Evolutionary conservation across 2,888 invertebrate species (phyloP).

Genomic region (Abrostola triplasia): DNA sequence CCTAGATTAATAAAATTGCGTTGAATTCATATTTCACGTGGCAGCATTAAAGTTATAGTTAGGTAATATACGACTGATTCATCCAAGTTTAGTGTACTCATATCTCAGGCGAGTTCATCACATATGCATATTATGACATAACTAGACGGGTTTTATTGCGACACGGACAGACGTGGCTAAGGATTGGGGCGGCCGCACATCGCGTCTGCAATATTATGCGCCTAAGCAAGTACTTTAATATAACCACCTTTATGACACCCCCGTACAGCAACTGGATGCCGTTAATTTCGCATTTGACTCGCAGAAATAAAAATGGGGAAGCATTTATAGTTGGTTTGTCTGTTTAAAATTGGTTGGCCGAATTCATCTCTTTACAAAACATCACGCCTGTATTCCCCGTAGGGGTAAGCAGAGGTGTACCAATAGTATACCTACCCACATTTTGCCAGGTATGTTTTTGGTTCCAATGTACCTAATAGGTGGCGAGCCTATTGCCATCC

Average conservation of each 20-base stretch:
- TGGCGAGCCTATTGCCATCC: too few species aligned
- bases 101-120: conserved; percentile 73
- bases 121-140: conserved; percentile 84
- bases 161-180: conserved; percentile 79
- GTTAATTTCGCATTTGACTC: conserved; percentile 69
- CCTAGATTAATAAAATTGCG: conserved; percentile 46
- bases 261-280: conserved; percentile 59
- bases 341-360: too few species aligned
- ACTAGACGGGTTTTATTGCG: conserved; percentile 82
- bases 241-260: conserved; percentile 76
- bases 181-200: conserved; percentile 69
- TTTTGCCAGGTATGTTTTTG: too few species aligned
- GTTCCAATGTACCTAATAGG: too few species aligned
- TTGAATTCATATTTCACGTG: conserved; percentile 54
- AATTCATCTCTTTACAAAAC: too few species aligned
- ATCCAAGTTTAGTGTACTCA: conserved; percentile 71
- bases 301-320: conserved; percentile 44
- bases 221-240: conserved; percentile 75
- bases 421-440: too few species aligned
- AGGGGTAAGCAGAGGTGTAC: too few species aligned
- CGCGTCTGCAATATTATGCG: conserved; percentile 70
- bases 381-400: too few species aligned
- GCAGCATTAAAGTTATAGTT: conserved; percentile 57
- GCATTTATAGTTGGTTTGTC: conserved; percentile 13
- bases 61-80: conserved; percentile 67